These are phyloP conservation scores for Protonibea diacanthus DNA, from an alignment of 2,797 vertebrate species.

Conservation along the genomic window DNA sequence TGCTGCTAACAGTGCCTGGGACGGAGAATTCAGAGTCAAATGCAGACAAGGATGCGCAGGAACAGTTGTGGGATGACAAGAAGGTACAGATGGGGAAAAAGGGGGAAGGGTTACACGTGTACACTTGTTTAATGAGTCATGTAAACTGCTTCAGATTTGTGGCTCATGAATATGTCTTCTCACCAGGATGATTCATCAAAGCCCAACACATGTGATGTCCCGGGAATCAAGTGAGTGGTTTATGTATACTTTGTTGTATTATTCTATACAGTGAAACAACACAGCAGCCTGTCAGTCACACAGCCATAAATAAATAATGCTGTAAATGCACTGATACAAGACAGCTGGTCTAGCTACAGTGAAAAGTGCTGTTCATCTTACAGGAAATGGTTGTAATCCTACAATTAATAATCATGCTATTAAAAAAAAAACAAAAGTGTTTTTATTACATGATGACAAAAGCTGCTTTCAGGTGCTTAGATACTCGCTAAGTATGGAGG, in stretches of 20 bases:
- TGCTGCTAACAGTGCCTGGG: conserved; percentile 94
- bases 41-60: conserved; percentile 89
- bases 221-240: conserved; percentile 94
- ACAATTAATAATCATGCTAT: neutral
- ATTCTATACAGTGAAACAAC: neutral
- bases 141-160: conserved; percentile 9
- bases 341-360: neutral
- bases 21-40: conserved; percentile 91
- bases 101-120: conserved; percentile 13
- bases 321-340: neutral
- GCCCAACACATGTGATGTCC: conserved; percentile 96
- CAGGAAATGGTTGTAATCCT: neutral
- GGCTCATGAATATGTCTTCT: conserved; percentile 45
- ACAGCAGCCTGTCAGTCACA: neutral
- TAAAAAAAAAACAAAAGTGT: neutral
- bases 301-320: conserved; percentile 7
- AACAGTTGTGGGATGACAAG: conserved; percentile 92
- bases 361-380: neutral
- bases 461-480: neutral
- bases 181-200: conserved; percentile 90
- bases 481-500: too few relatives aligned
- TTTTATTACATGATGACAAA: neutral
- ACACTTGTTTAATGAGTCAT: neutral
- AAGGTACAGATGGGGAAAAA: conserved; percentile 85
- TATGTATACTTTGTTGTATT: neutral